These are phyloP conservation scores for Leptogaster cylindrica DNA, from an alignment of 2,888 invertebrate genomes.

Conservation along the genomic window DNA sequence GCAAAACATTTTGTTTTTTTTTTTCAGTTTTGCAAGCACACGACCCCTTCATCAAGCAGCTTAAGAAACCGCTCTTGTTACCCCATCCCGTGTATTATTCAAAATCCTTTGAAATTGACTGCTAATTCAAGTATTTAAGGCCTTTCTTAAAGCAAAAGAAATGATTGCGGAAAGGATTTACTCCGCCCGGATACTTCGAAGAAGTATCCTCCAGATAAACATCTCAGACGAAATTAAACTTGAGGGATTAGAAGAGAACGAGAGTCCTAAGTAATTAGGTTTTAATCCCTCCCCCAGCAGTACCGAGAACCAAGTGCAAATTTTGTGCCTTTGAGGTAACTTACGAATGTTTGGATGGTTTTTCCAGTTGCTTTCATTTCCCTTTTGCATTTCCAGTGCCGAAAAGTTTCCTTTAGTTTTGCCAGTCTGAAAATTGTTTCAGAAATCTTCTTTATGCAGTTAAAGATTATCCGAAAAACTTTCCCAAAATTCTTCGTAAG, in stretches of 20 bases:
- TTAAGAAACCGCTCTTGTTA: neutral
- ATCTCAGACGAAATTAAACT: conserved; percentile 40
- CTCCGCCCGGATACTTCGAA: conserved; percentile 26
- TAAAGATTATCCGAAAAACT: neutral
- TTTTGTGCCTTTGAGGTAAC: conserved; percentile 37
- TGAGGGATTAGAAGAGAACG: conserved; percentile 43
- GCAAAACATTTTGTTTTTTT: neutral
- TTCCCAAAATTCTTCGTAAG: neutral
- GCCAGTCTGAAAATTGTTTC: neutral
- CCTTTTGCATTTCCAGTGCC: neutral
- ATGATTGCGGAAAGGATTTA: conserved; percentile 42
- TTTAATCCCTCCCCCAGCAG: conserved; percentile 47
- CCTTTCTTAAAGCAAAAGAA: conserved; percentile 36
- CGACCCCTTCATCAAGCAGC: conserved; percentile 14
- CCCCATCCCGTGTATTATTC: conserved; percentile 19
- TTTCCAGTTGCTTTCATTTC: conserved; percentile 26
- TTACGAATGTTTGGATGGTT: conserved; percentile 34
- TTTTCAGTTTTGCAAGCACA: neutral
- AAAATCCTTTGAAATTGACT: conserved; percentile 38
- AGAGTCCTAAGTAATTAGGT: conserved; percentile 48
- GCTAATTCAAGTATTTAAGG: conserved; percentile 37
- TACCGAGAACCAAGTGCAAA: conserved; percentile 43
- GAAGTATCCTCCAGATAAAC: conserved; percentile 36
- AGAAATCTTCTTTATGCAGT: neutral
- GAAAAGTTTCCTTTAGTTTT: conserved; percentile 17